These are phyloP conservation scores for Ephestia elutella DNA, from an alignment of 1,140 invertebrate genomes.

Conservation along the genomic window DNA sequence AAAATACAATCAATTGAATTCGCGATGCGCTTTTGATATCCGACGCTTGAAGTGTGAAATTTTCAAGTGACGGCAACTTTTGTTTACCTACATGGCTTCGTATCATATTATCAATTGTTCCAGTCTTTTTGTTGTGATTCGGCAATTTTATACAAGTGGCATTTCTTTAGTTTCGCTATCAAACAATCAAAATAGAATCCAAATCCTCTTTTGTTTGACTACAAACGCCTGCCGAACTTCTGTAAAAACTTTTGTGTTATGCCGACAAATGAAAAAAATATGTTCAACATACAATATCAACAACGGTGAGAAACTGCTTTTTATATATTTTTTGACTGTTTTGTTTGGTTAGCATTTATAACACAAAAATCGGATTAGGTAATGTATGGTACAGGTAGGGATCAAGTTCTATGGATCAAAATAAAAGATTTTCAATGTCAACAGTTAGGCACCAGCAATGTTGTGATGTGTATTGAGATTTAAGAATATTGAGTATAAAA, in stretches of 20 bases:
- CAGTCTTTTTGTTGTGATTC: conserved; percentile 34
- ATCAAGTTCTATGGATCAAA: no score
- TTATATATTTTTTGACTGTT: conserved; percentile 22
- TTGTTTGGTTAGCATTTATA: conserved; percentile 20
- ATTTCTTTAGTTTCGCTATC: conserved; percentile 53
- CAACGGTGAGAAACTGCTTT: conserved; percentile 45
- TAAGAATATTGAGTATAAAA: no score
- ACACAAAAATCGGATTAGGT: conserved; percentile 26
- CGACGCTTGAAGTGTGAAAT: conserved; percentile 3
- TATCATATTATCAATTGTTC: conserved; percentile 28
- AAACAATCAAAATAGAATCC: conserved; percentile 62
- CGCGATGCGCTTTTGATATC: neutral
- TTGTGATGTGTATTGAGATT: no score
- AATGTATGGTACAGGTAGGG: no score
- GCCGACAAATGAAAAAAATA: conserved; percentile 44
- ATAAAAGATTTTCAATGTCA: no score
- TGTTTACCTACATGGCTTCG: conserved; percentile 24
- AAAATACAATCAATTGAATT: neutral
- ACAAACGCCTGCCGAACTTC: conserved; percentile 55
- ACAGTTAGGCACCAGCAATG: no score
- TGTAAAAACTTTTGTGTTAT: conserved; percentile 46
- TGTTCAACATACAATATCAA: conserved; percentile 44
- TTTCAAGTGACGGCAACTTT: conserved; percentile 15
- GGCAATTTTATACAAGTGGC: conserved; percentile 44
- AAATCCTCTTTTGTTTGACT: conserved; percentile 36